Percentiles rank a stretch among this genome's conserved stretches.
Conservation (phyloP, 2,888 invertebrate genomes). For the Emmelina monodactyla region DNA sequence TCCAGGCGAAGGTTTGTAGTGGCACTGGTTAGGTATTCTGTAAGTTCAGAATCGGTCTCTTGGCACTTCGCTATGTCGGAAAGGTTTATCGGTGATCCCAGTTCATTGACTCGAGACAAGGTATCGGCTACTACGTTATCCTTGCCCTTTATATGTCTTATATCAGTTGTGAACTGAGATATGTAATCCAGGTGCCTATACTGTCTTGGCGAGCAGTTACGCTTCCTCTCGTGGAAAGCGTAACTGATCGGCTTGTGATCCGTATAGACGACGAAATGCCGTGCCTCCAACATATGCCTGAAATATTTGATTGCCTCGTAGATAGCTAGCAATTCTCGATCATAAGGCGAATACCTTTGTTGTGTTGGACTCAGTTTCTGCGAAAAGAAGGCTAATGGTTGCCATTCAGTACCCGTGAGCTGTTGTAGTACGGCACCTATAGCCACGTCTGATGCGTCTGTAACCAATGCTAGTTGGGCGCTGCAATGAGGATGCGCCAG, state of each 20-base stretch:
- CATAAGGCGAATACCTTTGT: neutral
- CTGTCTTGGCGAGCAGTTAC: neutral
- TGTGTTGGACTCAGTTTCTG: neutral
- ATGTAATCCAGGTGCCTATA: neutral
- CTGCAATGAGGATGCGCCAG: conserved; percentile 19
- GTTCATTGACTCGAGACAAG: neutral
- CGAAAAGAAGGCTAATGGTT: conserved; percentile 20
- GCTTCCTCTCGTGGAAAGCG: neutral
- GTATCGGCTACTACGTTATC: neutral
- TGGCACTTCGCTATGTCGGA: neutral
- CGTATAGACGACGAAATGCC: neutral
- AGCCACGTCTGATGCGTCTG: conserved; percentile 27
- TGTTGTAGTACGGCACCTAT: conserved; percentile 30
- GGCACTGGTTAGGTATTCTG: conserved; percentile 8
- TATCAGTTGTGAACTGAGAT: neutral
- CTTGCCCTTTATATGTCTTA: neutral
- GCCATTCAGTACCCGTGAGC: conserved; percentile 15
- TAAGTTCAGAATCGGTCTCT: conserved; percentile 17
- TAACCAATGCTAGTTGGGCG: conserved; percentile 18
- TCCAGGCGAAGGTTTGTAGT: neutral
- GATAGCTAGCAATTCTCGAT: neutral
- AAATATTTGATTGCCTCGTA: neutral
- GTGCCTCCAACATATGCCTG: neutral
- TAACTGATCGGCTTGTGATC: neutral
- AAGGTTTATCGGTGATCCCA: neutral